phyloP scores from a whole-genome alignment of 2,888 invertebrate genomes.

The Parnassius mnemosyne region DNA sequence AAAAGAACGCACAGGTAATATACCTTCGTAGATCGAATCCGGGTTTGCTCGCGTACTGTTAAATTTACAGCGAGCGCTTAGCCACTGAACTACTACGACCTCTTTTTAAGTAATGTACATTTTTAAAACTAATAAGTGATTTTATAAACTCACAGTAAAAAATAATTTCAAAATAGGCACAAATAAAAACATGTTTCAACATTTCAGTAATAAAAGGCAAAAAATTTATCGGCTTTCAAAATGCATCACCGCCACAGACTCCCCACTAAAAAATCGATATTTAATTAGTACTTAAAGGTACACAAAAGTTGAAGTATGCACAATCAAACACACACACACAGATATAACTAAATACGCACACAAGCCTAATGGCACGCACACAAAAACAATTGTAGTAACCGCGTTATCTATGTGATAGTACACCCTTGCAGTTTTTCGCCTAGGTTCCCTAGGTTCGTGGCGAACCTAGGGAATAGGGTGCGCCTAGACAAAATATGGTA shows the following conservation, averaged over 20 bases:
- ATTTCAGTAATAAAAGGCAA: background rate
- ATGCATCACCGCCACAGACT: conserved; percentile 14
- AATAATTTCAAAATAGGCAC: too few species aligned
- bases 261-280: conserved; percentile 24
- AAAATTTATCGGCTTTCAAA: background rate
- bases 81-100: too few species aligned
- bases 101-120: too few species aligned
- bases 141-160: too few species aligned
- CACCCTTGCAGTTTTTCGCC: conserved; percentile 72
- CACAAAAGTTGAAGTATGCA: conserved; percentile 22
- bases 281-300: conserved; percentile 28
- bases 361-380: conserved; percentile 20
- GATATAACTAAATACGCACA: conserved; percentile 24
- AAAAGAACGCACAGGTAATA: too few species aligned
- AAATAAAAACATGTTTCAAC: too few species aligned
- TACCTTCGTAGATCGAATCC: too few species aligned
- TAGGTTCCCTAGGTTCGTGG: conserved; percentile 69
- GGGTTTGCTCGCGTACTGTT: too few species aligned
- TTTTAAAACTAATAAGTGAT: too few species aligned
- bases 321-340: conserved; percentile 23
- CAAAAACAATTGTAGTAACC: conserved; percentile 31
- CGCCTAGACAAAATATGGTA: conserved; percentile 66
- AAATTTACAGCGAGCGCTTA: too few species aligned
- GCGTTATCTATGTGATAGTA: conserved; percentile 49
- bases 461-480: conserved; percentile 71